Percentiles rank a stretch among this genome's conserved stretches.
Conservation (phyloP, 2,113 vertebrate species). For the Gadus macrocephalus region DNA sequence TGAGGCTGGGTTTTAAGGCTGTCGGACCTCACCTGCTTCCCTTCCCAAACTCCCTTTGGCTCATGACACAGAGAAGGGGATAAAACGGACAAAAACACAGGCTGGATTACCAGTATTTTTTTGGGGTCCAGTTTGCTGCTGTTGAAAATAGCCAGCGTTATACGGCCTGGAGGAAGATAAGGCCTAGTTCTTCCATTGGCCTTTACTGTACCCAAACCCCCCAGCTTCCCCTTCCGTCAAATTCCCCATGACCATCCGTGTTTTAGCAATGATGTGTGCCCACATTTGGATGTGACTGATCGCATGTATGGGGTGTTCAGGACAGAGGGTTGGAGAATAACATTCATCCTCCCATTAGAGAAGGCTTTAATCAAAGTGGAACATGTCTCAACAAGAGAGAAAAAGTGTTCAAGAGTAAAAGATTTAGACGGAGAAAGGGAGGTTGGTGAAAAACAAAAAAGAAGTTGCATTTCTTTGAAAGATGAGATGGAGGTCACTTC, state of each 20-base stretch:
- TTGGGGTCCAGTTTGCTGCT: background rate
- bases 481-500: background rate
- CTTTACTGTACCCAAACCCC: background rate
- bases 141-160: background rate
- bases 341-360: background rate
- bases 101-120: background rate
- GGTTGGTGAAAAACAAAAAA: background rate
- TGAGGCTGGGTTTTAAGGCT: too few species aligned
- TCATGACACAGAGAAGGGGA: background rate
- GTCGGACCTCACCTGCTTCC: too few species aligned
- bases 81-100: background rate
- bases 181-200: background rate
- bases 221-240: background rate
- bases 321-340: background rate
- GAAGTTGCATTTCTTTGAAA: background rate
- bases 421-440: background rate
- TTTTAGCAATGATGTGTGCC: background rate
- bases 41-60: too few species aligned
- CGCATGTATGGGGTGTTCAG: background rate
- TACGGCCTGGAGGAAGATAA: background rate
- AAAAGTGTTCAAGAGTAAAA: background rate
- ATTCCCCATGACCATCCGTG: background rate
- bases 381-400: background rate
- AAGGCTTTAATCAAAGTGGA: background rate
- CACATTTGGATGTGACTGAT: background rate